A percentile compares a stretch with the other conserved stretches of the same genome.
Evolutionary conservation across 1,140 invertebrate genomes (phyloP).

Genomic region (Scaptomyza pallida): DNA sequence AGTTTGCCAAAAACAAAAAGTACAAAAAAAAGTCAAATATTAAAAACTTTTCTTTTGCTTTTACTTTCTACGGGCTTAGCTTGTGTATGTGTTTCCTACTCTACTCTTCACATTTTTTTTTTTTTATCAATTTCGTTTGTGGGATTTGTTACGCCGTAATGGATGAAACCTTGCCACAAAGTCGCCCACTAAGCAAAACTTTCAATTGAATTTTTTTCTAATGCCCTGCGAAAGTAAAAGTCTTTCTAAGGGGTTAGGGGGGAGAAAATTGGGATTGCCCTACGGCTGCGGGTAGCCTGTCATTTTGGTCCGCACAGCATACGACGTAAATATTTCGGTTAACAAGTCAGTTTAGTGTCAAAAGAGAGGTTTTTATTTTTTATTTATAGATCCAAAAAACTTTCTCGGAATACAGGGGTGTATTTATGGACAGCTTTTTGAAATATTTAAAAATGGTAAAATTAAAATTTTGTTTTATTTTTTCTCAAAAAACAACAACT

Average conservation of each 20-base stretch:
- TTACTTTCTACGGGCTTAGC: slow-evolving; percentile 66
- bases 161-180: slow-evolving; percentile 58
- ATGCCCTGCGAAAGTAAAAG: slow-evolving; percentile 55
- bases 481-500: too few species aligned
- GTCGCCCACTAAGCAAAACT: slow-evolving; percentile 68
- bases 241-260: slow-evolving; percentile 13
- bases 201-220: slow-evolving; percentile 73
- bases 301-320: slow-evolving; percentile 56
- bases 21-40: slow-evolving; percentile 68
- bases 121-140: slow-evolving; percentile 79
- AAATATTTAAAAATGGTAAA: background rate
- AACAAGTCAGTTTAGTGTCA: slow-evolving; percentile 80
- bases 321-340: slow-evolving; percentile 73
- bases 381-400: slow-evolving; percentile 70
- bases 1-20: slow-evolving; percentile 47
- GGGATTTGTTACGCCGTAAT: slow-evolving; percentile 78
- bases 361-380: slow-evolving; percentile 65
- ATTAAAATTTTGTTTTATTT: background rate
- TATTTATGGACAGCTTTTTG: background rate
- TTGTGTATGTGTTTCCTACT: slow-evolving; percentile 9
- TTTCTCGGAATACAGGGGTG: slow-evolving; percentile 23
- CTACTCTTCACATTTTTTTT: slow-evolving; percentile 35
- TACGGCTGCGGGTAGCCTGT: slow-evolving; percentile 54
- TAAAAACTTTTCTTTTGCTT: slow-evolving; percentile 76
- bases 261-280: slow-evolving; percentile 27